Conservation (phyloP, 2,888 invertebrate genomes). For the Hedya salicella region DNA sequence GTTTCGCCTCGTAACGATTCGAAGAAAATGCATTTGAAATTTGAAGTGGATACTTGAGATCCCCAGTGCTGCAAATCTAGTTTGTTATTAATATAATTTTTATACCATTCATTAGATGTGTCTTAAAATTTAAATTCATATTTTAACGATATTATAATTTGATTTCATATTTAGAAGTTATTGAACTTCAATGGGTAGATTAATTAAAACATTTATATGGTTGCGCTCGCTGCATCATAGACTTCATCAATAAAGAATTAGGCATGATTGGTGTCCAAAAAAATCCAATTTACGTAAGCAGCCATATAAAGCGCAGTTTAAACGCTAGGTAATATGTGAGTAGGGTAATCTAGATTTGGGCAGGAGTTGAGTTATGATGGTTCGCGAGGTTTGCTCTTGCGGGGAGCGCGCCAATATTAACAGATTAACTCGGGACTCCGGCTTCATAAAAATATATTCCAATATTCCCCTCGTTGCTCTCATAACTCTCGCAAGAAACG, state of each 20-base stretch:
- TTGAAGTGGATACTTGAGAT: background rate
- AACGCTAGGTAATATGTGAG: background rate
- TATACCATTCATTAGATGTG: no score
- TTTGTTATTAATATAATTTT: no score
- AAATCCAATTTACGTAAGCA: no score
- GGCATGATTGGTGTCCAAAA: no score
- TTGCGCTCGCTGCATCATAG: no score
- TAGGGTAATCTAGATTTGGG: constrained; percentile 2
- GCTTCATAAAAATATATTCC: constrained; percentile 80
- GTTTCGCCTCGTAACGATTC: constrained; percentile 3
- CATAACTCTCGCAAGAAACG: constrained; percentile 76
- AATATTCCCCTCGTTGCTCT: constrained; percentile 77
- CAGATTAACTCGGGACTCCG: constrained; percentile 75
- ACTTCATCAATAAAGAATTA: no score
- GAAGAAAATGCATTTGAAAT: constrained; percentile 9
- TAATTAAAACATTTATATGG: no score
- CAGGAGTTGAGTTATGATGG: constrained; percentile 43
- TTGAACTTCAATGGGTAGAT: no score
- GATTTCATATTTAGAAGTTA: no score
- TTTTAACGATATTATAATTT: no score
- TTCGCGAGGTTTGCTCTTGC: constrained; percentile 64
- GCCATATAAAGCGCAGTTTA: no score
- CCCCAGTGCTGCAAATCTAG: background rate
- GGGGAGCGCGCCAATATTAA: constrained; percentile 72
- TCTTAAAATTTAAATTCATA: no score